A percentile compares a stretch with the other conserved stretches of the same genome.
phyloP scores from a whole-genome alignment of 2,113 vertebrate species.

The Salvelinus alpinus region DNA sequence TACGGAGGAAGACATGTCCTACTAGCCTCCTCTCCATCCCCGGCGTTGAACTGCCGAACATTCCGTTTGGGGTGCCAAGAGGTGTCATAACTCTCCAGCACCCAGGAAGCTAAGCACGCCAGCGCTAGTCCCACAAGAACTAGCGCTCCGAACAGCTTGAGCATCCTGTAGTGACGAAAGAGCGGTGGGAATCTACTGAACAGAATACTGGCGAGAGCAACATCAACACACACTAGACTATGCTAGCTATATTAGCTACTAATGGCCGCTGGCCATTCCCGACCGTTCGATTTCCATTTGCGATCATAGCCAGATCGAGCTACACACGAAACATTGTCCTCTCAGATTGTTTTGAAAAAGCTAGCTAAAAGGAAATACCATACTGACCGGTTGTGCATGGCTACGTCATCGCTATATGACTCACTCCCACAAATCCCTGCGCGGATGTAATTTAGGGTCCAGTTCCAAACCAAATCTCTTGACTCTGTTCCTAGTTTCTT shows the following conservation, averaged over 20 bases:
- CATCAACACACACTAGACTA: not conserved
- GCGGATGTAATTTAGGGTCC: no score
- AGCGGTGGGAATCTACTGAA: slow-evolving; percentile 7
- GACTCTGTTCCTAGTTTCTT: no score
- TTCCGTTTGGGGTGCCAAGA: slow-evolving; percentile 60
- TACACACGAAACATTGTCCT: slow-evolving; percentile 25
- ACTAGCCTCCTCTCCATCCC: slow-evolving; percentile 22
- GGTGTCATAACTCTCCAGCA: slow-evolving; percentile 73
- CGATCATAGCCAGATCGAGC: not conserved
- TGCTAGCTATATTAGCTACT: not conserved
- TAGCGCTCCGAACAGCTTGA: slow-evolving; percentile 68
- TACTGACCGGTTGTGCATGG: slow-evolving; percentile 31
- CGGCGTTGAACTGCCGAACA: slow-evolving; percentile 25
- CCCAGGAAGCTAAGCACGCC: slow-evolving; percentile 73
- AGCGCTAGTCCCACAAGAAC: slow-evolving; percentile 72
- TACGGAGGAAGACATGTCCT: slow-evolving; percentile 51
- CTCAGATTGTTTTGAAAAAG: slow-evolving; percentile 24
- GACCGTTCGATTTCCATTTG: not conserved
- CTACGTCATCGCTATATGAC: slow-evolving; percentile 46
- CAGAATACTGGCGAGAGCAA: not conserved
- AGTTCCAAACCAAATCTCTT: no score
- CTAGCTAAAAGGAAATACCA: slow-evolving; percentile 18
- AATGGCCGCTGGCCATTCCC: not conserved
- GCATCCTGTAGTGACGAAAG: slow-evolving; percentile 67
- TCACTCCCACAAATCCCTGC: no score